Conservation (phyloP, 2,113 vertebrate genomes). For the Sarotherodon lohbergeri region DNA sequence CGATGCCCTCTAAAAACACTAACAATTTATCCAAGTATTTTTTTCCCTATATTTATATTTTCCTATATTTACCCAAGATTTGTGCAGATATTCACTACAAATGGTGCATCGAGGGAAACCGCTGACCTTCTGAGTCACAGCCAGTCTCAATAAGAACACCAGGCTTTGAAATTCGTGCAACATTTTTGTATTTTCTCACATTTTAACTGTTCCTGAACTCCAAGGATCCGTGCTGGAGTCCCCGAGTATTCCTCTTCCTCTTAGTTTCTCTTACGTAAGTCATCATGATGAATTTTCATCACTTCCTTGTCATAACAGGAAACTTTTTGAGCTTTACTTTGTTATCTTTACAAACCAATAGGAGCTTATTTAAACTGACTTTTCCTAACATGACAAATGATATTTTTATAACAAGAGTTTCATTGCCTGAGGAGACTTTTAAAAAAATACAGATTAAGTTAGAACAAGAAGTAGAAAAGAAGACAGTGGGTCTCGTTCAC, state of each 20-base stretch:
- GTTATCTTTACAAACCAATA: background rate
- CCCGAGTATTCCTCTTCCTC: background rate
- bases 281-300: background rate
- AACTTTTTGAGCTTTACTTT: background rate
- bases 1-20: background rate
- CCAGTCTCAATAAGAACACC: rapidly evolving
- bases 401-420: background rate
- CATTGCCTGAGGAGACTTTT: rapidly evolving
- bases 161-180: background rate
- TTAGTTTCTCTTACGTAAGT: background rate
- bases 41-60: no score
- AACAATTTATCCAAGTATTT: background rate
- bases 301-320: background rate
- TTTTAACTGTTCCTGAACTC: background rate
- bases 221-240: background rate
- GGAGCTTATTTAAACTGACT: background rate
- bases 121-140: background rate
- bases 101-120: background rate
- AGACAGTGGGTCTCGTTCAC: background rate
- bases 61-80: background rate
- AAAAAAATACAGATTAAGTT: background rate
- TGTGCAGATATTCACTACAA: background rate
- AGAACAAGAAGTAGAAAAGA: rapidly evolving
- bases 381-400: background rate
- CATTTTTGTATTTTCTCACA: background rate